Percentiles rank a stretch among this genome's conserved stretches.
Conservation (phyloP, 2,888 invertebrate genomes). For the Leptogaster cylindrica region DNA sequence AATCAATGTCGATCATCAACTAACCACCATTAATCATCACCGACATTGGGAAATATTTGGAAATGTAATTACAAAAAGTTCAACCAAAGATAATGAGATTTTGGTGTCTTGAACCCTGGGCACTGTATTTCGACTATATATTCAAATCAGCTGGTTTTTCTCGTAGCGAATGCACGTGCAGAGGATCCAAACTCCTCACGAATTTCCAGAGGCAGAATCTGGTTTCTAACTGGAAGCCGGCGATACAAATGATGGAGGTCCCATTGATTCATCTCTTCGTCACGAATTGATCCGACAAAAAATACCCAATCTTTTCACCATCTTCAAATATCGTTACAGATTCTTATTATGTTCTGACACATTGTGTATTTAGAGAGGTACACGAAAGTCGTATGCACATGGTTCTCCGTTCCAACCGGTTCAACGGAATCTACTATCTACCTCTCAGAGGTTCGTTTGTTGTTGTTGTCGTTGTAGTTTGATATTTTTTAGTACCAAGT, state of each 20-base stretch:
- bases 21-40: constrained; percentile 15
- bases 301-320: constrained; percentile 7
- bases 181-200: not conserved
- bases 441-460: no score
- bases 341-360: not conserved
- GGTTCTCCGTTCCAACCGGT: no score
- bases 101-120: no score
- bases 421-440: no score
- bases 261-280: no score
- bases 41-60: constrained; percentile 24
- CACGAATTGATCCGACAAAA: not conserved
- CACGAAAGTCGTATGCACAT: no score
- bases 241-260: no score
- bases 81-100: constrained; percentile 21
- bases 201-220: no score
- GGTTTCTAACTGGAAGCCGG: no score
- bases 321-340: constrained; percentile 1
- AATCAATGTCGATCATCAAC: constrained; percentile 21
- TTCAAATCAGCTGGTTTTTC: not conserved
- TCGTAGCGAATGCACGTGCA: not conserved
- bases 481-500: constrained; percentile 2
- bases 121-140: not conserved
- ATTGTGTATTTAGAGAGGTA: constrained; percentile 1
- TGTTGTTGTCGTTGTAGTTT: no score
- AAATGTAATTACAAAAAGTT: constrained; percentile 25